These are phyloP conservation scores for Diogma glabrata DNA, from an alignment of 2,888 invertebrate species.

Conservation along the genomic window DNA sequence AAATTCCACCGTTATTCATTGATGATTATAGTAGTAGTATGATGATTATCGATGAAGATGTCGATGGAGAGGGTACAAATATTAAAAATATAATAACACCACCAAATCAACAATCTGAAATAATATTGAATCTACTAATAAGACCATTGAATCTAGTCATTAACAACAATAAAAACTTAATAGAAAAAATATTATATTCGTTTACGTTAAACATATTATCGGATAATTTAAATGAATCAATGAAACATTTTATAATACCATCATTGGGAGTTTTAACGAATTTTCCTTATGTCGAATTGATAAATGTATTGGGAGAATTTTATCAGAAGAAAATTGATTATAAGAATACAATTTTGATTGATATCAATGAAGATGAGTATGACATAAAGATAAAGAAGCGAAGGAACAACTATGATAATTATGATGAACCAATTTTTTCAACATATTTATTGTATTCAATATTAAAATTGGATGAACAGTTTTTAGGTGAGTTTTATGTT, in stretches of 20 bases:
- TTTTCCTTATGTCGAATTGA: conserved; percentile 43
- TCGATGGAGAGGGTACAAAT: no score
- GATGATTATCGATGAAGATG: conserved; percentile 4
- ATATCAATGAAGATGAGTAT: conserved; percentile 12
- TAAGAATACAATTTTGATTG: conserved; percentile 21
- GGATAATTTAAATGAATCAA: conserved; percentile 51
- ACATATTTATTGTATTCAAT: conserved; percentile 33
- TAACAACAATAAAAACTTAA: conserved; percentile 5
- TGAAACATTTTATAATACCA: conserved; percentile 59
- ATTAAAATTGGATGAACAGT: conserved; percentile 31
- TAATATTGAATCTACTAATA: conserved; percentile 62
- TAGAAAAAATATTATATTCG: conserved; percentile 17
- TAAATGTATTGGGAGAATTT: conserved; percentile 36
- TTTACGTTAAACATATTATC: conserved; percentile 57
- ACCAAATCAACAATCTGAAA: conserved; percentile 60
- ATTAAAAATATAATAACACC: conserved; percentile 41
- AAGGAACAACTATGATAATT: not conserved
- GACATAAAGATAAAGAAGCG: not conserved
- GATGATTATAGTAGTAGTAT: conserved; percentile 29
- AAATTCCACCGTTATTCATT: conserved; percentile 57
- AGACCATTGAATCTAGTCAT: conserved; percentile 54
- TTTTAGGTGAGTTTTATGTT: conserved; percentile 24
- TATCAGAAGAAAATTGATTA: conserved; percentile 29
- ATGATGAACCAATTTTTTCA: conserved; percentile 18
- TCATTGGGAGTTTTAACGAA: conserved; percentile 42